Base-by-base conservation (phyloP, 2,888 invertebrate genomes). In the Melanostoma scalare region DNA sequence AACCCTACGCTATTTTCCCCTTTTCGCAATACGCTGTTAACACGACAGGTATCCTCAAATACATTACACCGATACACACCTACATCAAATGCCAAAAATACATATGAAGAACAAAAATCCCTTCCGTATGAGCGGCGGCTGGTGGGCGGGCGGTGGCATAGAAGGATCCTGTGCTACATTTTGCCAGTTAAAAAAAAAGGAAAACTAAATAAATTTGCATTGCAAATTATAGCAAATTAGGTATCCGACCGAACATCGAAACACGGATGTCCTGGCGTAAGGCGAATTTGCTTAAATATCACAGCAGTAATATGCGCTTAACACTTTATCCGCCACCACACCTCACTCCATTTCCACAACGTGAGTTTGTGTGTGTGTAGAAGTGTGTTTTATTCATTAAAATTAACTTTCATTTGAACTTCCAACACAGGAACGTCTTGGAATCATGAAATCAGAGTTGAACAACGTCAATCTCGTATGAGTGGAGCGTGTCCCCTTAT, bases 201-300 rank as follows among this genome's bases (percentile, higher is more conserved):
- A 75, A 80, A 75, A 75, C 75, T 74, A 75, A 69, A 81, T 71
- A 76, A 81, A 84, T 84, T 84, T 84, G 84, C 79, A 84, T 79
- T 84, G 79, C 79, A 84, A 84, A 84, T 84, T 84, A 78, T 75
- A 84, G 71, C 79, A 79, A 84, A 84, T 84, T 84, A 84, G 79
- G 75, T 84, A 78, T 63, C 52, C 73, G 20, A 20, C 20, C 46
- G 61, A 73, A 79, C 74, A 81, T 71, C 61, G 31, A 42, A 61
- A 63, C 46, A 73, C 53, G 33, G 65, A 56, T 74, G 40, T 56
- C 48, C 50, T 36, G 52, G 10, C 55, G 6, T 53, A 6, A 35
- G 67, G 38, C 46, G 36, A 71, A 56, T 46, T 65, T 46, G 42
- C 35, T 50, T n/a, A 35, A 40, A 68, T 53, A 48, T 36, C 53